These are phyloP conservation scores for Uropsilus gracilis DNA, from an alignment of 2,113 vertebrate genomes.

Conservation along the genomic window DNA sequence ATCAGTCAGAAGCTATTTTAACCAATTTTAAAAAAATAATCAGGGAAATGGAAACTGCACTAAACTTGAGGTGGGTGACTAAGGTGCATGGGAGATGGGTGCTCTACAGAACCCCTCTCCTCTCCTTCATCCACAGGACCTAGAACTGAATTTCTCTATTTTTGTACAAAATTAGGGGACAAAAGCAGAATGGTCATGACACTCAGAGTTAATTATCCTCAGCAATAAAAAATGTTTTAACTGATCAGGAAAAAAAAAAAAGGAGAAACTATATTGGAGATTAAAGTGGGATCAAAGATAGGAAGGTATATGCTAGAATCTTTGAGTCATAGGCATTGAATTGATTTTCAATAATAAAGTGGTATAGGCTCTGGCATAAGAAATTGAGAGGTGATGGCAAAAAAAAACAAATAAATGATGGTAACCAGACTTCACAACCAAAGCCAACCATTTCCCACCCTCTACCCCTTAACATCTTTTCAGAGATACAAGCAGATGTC, in stretches of 20 bases:
- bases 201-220: conserved; percentile 8
- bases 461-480: neutral
- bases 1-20: too few species aligned
- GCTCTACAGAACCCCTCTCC: too few species aligned
- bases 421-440: too few species aligned
- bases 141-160: neutral
- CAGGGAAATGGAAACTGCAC: too few species aligned
- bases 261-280: neutral
- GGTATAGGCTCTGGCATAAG: neutral
- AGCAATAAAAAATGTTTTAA: neutral
- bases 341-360: neutral
- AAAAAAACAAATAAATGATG: neutral
- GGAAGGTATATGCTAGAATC: neutral
- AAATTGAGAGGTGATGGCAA: neutral
- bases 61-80: too few species aligned
- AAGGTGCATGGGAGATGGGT: too few species aligned
- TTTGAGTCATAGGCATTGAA: neutral
- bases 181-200: conserved; percentile 27
- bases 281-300: neutral
- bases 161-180: neutral
- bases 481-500: neutral
- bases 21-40: too few species aligned
- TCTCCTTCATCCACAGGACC: neutral
- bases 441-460: neutral
- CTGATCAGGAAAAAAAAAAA: conserved; percentile 30